Evolutionary conservation across 2,797 vertebrate genomes (phyloP), one percentile per base, ranked within the genome.

Genomic region (Danio aesculapii): DNA sequence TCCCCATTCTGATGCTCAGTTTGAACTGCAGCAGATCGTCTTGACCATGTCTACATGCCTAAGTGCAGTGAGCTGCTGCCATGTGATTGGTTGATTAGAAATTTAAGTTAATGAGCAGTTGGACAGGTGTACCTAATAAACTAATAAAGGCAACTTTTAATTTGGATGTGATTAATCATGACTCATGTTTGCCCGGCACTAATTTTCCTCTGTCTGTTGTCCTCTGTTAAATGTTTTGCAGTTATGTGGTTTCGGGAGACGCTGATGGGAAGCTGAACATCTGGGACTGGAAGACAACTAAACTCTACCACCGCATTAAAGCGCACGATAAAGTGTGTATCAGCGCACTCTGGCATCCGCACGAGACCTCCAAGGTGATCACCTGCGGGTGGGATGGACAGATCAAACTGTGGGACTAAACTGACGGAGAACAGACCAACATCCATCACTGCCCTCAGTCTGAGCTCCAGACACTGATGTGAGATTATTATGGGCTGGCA

Each of bases 221-320:
- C 30, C 30, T 30, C 30, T 30, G 30, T 30, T 30, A 30, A 30
- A 30, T 30, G 30, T 30, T 30, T 30, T 4, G 67, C 71, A 99
- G 98, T 90, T 99, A 99, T 14, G 98, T 99, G 87, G 98, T 99
- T 82, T 99, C 98, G 17, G 98, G 98, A 72, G 98, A 99, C 53
- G 98, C 98, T 9, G 98, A 99, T 68, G 98, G 98, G 77, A 99
- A 99, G 86, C 92, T 99, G 79, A 99, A 99, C 82, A 96, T 99
- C 87, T 99, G 98, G 98, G 98, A 99, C 88, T 99, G 98, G 98
- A 99, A 99, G 92, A 99, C 98, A 16, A 99, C 98, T 61, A 99
- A 99, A 87, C 96, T 99, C 63, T 99, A 99, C 89, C 98, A 98
- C 89, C 93, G 97, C 70, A 95, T 99, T 86, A 99, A 99, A 90